Percentiles rank a stretch among this genome's conserved stretches.
Evolutionary conservation across 2,888 invertebrate species (phyloP).

Genomic region (Miltochrista miniata): DNA sequence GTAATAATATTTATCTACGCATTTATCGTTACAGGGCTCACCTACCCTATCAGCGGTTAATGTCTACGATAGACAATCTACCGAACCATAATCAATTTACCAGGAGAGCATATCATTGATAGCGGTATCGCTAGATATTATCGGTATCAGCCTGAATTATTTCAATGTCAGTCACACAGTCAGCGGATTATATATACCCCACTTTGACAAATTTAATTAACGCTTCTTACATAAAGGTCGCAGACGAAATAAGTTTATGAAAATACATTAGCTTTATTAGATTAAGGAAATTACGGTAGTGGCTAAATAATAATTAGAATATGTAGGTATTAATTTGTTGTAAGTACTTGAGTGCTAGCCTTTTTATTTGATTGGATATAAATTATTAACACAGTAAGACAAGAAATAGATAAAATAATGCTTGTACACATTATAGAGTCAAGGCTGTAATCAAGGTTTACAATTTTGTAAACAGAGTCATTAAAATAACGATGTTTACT

Average conservation of each 20-base stretch:
- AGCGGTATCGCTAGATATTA: not conserved
- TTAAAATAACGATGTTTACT: not conserved
- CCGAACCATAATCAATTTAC: not conserved
- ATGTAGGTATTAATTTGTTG: constrained; percentile 7
- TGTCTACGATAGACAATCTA: not conserved
- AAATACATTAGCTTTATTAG: constrained; percentile 23
- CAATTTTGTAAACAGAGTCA: not conserved
- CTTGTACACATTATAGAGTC: not conserved
- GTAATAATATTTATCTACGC: too few species aligned
- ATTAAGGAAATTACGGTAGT: constrained; percentile 25
- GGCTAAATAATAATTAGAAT: constrained; percentile 17
- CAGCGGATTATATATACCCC: constrained; percentile 1
- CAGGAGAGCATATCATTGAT: not conserved
- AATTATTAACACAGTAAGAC: constrained; percentile 1
- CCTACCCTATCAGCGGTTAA: not conserved
- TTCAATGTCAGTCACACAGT: constrained; percentile 5
- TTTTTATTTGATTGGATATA: constrained; percentile 10
- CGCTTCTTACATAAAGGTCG: constrained; percentile 18
- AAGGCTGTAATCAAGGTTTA: constrained; percentile 8
- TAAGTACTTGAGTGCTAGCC: not conserved
- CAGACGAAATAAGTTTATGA: constrained; percentile 1
- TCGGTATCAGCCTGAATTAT: not conserved
- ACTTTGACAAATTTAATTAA: constrained; percentile 27
- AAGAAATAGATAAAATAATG: constrained; percentile 3
- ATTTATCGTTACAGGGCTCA: not conserved